Base-by-base conservation (phyloP, 2,113 vertebrate genomes). In the Dissostichus mawsoni region DNA sequence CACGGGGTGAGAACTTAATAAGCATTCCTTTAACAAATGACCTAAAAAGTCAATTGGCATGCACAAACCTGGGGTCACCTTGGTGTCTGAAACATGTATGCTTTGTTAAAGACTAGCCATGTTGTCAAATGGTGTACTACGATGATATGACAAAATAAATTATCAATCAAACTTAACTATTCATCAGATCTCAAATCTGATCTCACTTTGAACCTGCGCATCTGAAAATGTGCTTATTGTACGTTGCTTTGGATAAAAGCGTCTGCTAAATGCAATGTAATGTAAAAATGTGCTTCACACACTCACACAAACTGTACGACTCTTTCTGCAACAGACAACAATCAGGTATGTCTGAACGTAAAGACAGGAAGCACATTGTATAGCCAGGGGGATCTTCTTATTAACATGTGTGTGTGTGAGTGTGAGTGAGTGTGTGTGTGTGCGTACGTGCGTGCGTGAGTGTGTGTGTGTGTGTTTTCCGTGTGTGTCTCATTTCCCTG, bases 321-420 rank as follows among this genome's bases (percentile, higher is more conserved):
- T 29, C 29, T 29, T 29, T 29, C 29, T 29, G 29, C 3, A 29
- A 29, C 29, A 29, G 29, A 29, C 29, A 29, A 29, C 3, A 4
- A 29, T 29, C 58, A 83, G 80, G 74, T 82, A 86, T 89, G 78
- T 85, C 68, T 50, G 9, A 55, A 80, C 47, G 16, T 50, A 84
- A 82, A 65, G 74, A 81, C 63, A 83, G 81, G 79, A 90, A 79
- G 63, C 58, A 55, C 58, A 78, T 84, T 78, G 82, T 76, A 84
- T 82, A 80, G 76, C 82, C 69, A 75, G 63, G 36, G 75, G 85
- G 85, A 23, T 61, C 29, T 70, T 50, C 68, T 41, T 51, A 47
- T 64, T 61, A 45, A 45, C 20, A 12, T 57, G 44, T 61, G 3
- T 33, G 29, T 61, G 3, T 33, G 6, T 3, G 29, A 3, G 29